Evolutionary conservation across 2,797 vertebrate species (phyloP), one percentile per base, ranked within the genome.

Genomic region (Enteromius argenteus): DNA sequence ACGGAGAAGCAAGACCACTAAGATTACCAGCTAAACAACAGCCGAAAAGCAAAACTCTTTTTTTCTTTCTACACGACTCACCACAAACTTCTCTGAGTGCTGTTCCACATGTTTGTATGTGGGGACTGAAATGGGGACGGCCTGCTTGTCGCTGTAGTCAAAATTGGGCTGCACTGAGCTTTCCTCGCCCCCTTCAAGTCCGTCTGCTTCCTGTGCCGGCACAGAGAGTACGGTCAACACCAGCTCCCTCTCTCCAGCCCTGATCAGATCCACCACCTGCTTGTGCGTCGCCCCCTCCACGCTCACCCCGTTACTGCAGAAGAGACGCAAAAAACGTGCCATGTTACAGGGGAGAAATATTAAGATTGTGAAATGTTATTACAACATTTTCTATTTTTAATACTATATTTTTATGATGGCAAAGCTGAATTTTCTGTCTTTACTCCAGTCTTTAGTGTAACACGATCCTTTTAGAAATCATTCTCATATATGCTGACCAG

Each of bases 251-350:
- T 99, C 97, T 0, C 97, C 97, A 0, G 97, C 97, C 0, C 98
- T 96, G 91, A 99, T 99, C 95, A 99, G 96, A 86, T 99, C 98
- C 94, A 99, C 98, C 92, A 99, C 98, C 90, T 99, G 98, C 94
- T 99, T 99, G 90, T 99, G 98, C 0, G 97, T 99, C 13, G 98
- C 97, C 5, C 98, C 98, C 73, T 99, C 98, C 8, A 99, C 98
- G 0, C 97, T 99, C 91, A 98, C 96, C 1, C 97, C 95, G 4
- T 99, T 99, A 81, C 98, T 99, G 6, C 42, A 83, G 13, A 7
- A 75, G 2, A 79, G n/a, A 79, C 0, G 3, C 0, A 87, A 87
- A 86, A 51, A 35, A 51, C 44, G 49, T 8, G 37, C n/a, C 67
- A 81, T 2, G 78, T 80, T 17, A 27, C 44, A 67, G 1, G 9